Percentiles rank a stretch among this genome's conserved stretches.
phyloP scores from a whole-genome alignment of 2,888 invertebrate genomes.

The Cheilosia urbana region DNA sequence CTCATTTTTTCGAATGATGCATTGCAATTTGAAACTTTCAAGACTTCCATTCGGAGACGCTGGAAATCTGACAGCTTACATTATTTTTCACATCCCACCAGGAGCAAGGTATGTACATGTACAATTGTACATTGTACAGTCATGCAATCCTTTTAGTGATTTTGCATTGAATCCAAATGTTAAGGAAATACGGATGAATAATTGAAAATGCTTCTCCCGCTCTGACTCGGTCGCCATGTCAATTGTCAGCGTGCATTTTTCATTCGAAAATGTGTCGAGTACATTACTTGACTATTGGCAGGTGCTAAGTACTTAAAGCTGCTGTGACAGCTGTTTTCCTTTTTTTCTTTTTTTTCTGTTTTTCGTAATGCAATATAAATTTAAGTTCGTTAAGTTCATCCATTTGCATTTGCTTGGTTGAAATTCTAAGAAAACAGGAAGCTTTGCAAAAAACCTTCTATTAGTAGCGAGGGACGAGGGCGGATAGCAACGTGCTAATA shows the following conservation, averaged over 20 bases:
- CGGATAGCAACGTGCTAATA: conserved; percentile 12
- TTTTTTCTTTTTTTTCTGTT: too few species aligned
- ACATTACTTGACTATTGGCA: conserved; percentile 3
- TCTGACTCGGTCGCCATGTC: neutral
- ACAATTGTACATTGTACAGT: neutral
- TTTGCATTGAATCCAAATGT: neutral
- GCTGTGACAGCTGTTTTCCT: too few species aligned
- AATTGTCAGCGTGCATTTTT: neutral
- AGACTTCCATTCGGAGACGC: neutral
- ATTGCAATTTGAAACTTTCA: neutral
- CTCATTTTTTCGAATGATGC: neutral
- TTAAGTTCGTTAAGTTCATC: neutral
- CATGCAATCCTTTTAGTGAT: neutral
- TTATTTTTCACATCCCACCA: neutral
- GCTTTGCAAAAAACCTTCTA: conserved; percentile 4
- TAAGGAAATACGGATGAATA: neutral
- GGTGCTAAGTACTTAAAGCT: too few species aligned
- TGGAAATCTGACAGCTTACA: neutral
- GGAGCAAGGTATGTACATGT: neutral
- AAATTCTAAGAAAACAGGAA: conserved; percentile 5
- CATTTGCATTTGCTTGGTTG: neutral
- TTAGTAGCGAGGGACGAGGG: neutral
- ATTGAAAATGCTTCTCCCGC: neutral
- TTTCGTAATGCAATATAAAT: neutral
- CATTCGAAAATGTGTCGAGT: neutral